Evolutionary conservation across 2,113 vertebrate genomes (phyloP).

Genomic region (Phycodurus eques): DNA sequence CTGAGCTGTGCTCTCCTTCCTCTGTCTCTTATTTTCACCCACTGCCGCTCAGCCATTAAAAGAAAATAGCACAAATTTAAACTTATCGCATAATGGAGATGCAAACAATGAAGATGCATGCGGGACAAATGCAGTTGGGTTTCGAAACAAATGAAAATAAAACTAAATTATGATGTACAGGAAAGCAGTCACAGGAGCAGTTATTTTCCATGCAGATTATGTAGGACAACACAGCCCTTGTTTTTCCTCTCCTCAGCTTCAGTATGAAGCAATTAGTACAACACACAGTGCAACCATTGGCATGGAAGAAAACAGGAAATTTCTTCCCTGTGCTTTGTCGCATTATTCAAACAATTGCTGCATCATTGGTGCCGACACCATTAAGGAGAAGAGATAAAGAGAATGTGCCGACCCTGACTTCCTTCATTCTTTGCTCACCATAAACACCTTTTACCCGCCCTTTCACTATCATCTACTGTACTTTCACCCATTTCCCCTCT

Average conservation of each 20-base stretch:
- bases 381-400: slow-evolving; percentile 39
- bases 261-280: slow-evolving; percentile 16
- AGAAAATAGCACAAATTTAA: slow-evolving; percentile 11
- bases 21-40: slow-evolving; percentile 29
- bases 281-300: slow-evolving; percentile 27
- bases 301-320: slow-evolving; percentile 36
- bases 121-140: slow-evolving; percentile 4
- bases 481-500: slow-evolving; percentile 25
- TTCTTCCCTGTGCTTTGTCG: slow-evolving; percentile 46
- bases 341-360: slow-evolving; percentile 54
- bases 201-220: slow-evolving; percentile 5
- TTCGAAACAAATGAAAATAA: slow-evolving; percentile 4
- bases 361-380: slow-evolving; percentile 55
- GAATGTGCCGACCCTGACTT: slow-evolving; percentile 35
- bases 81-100: slow-evolving; percentile 20
- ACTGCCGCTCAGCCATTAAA: slow-evolving; percentile 32
- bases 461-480: slow-evolving; percentile 34
- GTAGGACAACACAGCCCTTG: not conserved
- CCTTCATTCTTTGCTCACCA: slow-evolving; percentile 21
- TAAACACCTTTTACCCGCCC: slow-evolving; percentile 18
- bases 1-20: slow-evolving; percentile 66
- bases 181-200: not conserved
- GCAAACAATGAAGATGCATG: slow-evolving; percentile 13
- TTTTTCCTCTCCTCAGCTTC: slow-evolving; percentile 1
- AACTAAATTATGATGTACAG: not conserved